A percentile compares a stretch with the other conserved stretches of the same genome.
These are phyloP conservation scores for Pampusana beccarii DNA, from an alignment of 2,113 vertebrate species.

Conservation along the genomic window DNA sequence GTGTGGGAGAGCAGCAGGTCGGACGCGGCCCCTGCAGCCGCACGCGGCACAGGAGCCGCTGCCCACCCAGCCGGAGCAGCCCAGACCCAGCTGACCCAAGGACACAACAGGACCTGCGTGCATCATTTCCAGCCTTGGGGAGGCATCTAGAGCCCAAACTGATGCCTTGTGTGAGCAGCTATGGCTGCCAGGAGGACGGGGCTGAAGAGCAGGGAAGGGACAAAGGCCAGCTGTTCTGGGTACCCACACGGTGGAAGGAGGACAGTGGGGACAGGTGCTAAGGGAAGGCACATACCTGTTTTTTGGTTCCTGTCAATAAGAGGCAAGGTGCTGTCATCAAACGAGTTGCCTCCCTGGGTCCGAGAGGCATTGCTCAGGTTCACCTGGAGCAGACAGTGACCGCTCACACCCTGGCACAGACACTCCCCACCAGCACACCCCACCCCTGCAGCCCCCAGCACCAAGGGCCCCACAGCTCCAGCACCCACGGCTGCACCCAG, in stretches of 20 bases:
- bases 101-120: neutral
- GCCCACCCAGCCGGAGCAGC: no score
- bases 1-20: slow-evolving; percentile 49
- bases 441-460: neutral
- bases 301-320: slow-evolving; percentile 89
- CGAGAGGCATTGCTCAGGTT: slow-evolving; percentile 80
- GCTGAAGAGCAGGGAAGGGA: neutral
- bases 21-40: neutral
- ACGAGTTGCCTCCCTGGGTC: slow-evolving; percentile 81
- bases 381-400: slow-evolving; percentile 63
- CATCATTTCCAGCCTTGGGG: neutral
- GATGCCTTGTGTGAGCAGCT: neutral
- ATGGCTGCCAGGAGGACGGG: neutral
- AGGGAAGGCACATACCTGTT: slow-evolving; percentile 64
- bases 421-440: neutral
- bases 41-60: neutral
- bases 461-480: neutral
- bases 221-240: no score
- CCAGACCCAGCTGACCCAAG: neutral
- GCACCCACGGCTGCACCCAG: no score
- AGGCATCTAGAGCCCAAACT: neutral
- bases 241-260: neutral
- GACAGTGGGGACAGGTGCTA: neutral
- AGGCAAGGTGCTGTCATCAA: slow-evolving; percentile 93
- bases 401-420: neutral